Conservation (phyloP, 2,888 invertebrate genomes). For the Andrena marginata region DNA sequence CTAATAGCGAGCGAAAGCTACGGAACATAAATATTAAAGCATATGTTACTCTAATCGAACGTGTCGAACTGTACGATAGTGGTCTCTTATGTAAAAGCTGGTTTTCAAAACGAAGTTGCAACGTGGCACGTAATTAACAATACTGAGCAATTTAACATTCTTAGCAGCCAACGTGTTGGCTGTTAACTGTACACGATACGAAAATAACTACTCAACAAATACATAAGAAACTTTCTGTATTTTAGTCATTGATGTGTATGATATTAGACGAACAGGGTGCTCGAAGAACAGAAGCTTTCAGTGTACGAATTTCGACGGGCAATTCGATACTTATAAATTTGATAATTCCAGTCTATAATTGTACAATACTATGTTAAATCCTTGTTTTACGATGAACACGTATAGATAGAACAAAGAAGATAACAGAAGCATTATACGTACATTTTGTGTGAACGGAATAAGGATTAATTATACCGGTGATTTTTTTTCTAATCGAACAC, state of each 20-base stretch:
- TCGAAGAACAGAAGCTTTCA: slow-evolving; percentile 25
- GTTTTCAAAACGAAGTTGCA: slow-evolving; percentile 6
- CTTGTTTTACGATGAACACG: slow-evolving; percentile 34
- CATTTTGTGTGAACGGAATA: slow-evolving; percentile 4
- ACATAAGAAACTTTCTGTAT: slow-evolving; percentile 13
- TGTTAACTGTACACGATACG: neutral
- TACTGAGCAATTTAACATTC: slow-evolving; percentile 33
- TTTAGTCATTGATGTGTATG: slow-evolving; percentile 28
- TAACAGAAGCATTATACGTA: slow-evolving; percentile 27
- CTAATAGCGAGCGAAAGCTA: slow-evolving; percentile 30
- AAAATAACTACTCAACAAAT: slow-evolving; percentile 34
- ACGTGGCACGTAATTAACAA: slow-evolving; percentile 21
- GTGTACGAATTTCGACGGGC: slow-evolving; percentile 9
- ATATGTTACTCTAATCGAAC: slow-evolving; percentile 25
- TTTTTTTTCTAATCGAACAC: slow-evolving; percentile 15
- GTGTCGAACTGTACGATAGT: neutral
- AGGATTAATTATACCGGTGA: neutral
- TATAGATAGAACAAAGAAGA: slow-evolving; percentile 27
- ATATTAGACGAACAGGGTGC: slow-evolving; percentile 46
- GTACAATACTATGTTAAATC: slow-evolving; percentile 14
- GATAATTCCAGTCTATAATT: slow-evolving; percentile 1
- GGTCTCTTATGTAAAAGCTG: neutral
- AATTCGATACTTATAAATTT: slow-evolving; percentile 13
- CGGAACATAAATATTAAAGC: slow-evolving; percentile 40
- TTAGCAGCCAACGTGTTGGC: slow-evolving; percentile 17